These are phyloP conservation scores for Halcyon chelicuti DNA, from an alignment of 2,797 vertebrate species.

Conservation along the genomic window DNA sequence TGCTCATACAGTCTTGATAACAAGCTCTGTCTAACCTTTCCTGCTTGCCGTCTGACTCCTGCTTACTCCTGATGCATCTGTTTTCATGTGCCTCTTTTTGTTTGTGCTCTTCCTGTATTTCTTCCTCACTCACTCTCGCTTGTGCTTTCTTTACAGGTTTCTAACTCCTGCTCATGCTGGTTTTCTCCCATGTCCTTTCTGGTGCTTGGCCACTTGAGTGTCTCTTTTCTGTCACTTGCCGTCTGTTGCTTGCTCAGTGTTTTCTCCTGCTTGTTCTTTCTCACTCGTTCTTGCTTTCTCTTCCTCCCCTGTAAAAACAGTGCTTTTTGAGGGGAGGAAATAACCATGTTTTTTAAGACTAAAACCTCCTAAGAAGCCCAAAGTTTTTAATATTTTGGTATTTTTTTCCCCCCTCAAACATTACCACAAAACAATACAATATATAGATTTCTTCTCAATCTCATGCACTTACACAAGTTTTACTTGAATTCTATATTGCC, in stretches of 20 bases:
- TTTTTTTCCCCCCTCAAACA: neutral
- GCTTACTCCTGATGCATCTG: neutral
- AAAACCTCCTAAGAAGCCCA: neutral
- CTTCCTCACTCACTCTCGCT: rapidly evolving
- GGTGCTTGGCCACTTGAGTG: neutral
- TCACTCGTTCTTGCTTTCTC: neutral
- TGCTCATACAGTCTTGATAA: neutral
- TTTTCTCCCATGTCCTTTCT: neutral
- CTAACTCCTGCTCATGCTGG: neutral
- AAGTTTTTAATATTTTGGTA: neutral
- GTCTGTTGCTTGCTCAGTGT: neutral
- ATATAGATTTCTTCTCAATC: neutral
- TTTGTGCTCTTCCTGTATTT: neutral
- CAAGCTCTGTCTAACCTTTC: neutral
- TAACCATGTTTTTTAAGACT: neutral
- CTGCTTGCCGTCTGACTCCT: neutral
- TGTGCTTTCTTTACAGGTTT: neutral
- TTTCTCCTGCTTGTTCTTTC: neutral
- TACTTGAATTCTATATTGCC: neutral
- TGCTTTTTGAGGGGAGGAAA: neutral
- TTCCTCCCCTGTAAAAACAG: neutral
- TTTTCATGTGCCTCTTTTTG: neutral
- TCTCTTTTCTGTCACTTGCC: neutral
- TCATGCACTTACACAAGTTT: neutral
- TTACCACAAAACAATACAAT: neutral